Evolutionary conservation across 2,113 vertebrate species (phyloP), one percentile per base, ranked within the genome.

Genomic region (Menidia beryllina): DNA sequence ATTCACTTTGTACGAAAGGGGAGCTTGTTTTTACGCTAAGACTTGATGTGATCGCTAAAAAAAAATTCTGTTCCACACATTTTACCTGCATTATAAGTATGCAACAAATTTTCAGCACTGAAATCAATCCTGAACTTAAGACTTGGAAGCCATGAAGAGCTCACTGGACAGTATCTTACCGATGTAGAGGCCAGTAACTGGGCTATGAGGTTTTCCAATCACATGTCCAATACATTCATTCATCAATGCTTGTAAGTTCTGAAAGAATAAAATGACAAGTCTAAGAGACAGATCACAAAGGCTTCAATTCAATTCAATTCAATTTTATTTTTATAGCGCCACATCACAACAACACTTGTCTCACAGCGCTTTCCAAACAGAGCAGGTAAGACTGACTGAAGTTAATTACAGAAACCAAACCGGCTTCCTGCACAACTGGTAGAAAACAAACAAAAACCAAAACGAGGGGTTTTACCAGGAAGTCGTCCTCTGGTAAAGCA

Each of bases 141-240:
- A 50, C 7, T 27, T 0, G 10, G 10, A 65, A 56, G 43, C 50
- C 43, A 20, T 25, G 7, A n/a, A 38, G 17, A 58, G 21, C 14
- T 57, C 15, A 8, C 39, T 34, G 17, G n/a, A 3, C 24, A 55
- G 27, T 9, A 24, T 88, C 96, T 96, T 94, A 98, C 96, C 94
- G 58, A 96, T 92, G 89, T 97, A 98, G 88, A 96, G 91, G 93
- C 97, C 97, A 86, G 95, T 98, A 75, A 99, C 95, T 26, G 98
- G 98, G 85, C 98, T 99, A 79, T 99, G 97, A 36, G 98, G 98
- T 88, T 99, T 99, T 51, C 98, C 98, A 72, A 99, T 99, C 72
- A 99, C 97, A n/a, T 99, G 98, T 43, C 97, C 96, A 24, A 99
- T 99, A 83, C 97, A 99, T 77, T 99, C 97, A 75, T 99, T 99